A percentile compares a stretch with the other conserved stretches of the same genome.
Evolutionary conservation across 1,140 invertebrate genomes (phyloP).

Genomic region (Drosophila miranda): DNA sequence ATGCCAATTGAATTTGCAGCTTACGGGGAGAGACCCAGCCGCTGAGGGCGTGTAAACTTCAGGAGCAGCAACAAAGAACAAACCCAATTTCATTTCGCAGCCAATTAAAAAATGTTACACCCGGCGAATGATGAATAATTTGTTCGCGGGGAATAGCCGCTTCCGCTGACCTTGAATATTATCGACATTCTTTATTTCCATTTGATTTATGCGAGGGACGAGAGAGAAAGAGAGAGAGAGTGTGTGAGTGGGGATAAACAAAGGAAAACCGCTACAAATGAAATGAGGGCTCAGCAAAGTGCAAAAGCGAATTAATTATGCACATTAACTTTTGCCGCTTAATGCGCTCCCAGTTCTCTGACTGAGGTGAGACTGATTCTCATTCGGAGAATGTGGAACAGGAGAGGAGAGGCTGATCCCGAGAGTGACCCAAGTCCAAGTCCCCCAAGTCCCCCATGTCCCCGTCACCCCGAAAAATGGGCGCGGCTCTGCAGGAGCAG

Average conservation of each 20-base stretch:
- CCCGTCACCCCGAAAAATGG: slow-evolving; percentile 59
- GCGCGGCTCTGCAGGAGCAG: slow-evolving; percentile 22
- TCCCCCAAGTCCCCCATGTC: not conserved
- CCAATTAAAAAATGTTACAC: slow-evolving; percentile 67
- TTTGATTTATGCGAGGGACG: slow-evolving; percentile 64
- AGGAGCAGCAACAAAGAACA: not conserved
- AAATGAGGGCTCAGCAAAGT: slow-evolving; percentile 65
- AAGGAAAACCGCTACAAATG: slow-evolving; percentile 46
- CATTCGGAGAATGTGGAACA: slow-evolving; percentile 4
- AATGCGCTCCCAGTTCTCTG: slow-evolving; percentile 49
- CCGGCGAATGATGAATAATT: slow-evolving; percentile 62
- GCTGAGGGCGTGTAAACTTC: not conserved
- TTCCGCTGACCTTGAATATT: slow-evolving; percentile 55
- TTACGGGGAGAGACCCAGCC: not conserved
- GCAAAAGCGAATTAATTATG: slow-evolving; percentile 80
- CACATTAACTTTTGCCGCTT: slow-evolving; percentile 79
- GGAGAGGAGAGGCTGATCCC: slow-evolving; percentile 3
- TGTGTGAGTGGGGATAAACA: slow-evolving; percentile 16
- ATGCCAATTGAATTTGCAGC: slow-evolving; percentile 72
- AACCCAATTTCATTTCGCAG: slow-evolving; percentile 53
- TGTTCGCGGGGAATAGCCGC: slow-evolving; percentile 10
- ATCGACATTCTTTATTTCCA: slow-evolving; percentile 53
- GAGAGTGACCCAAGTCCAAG: slow-evolving; percentile 34
- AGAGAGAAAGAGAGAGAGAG: not conserved
- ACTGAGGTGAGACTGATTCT: slow-evolving; percentile 38